These are phyloP conservation scores for Hemiscyllium ocellatum DNA, from an alignment of 2,113 vertebrate genomes.

Conservation along the genomic window DNA sequence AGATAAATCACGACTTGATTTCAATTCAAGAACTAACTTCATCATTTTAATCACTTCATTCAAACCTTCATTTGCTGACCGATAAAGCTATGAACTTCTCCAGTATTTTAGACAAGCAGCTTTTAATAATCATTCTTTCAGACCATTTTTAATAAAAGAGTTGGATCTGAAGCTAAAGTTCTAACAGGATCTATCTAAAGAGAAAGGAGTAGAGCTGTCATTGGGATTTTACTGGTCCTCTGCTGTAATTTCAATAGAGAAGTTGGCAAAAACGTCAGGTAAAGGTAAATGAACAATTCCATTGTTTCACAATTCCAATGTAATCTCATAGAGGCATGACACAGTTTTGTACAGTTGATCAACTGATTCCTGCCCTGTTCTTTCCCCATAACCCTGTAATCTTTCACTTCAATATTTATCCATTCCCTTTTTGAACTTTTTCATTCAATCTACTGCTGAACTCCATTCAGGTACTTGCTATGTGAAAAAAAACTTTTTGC, in stretches of 20 bases:
- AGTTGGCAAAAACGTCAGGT: neutral
- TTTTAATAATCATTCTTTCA: neutral
- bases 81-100: neutral
- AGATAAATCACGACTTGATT: constrained; percentile 35
- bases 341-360: no score
- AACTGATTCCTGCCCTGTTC: neutral
- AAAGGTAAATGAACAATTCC: neutral
- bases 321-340: neutral
- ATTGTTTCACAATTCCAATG: neutral
- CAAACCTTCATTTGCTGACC: constrained; percentile 41
- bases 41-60: constrained; percentile 40
- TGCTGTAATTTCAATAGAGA: neutral
- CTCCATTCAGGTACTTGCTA: neutral
- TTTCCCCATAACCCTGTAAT: neutral
- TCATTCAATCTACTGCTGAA: neutral
- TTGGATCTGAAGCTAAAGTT: neutral
- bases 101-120: neutral
- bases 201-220: neutral
- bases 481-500: neutral
- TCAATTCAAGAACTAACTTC: constrained; percentile 31
- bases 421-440: neutral
- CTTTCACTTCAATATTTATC: neutral
- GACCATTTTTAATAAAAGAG: no score
- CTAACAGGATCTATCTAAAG: neutral
- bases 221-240: neutral